A percentile compares a stretch with the other conserved stretches of the same genome.
Conservation (phyloP, 2,888 invertebrate species). For the Liopterus haemorrhoidalis region DNA sequence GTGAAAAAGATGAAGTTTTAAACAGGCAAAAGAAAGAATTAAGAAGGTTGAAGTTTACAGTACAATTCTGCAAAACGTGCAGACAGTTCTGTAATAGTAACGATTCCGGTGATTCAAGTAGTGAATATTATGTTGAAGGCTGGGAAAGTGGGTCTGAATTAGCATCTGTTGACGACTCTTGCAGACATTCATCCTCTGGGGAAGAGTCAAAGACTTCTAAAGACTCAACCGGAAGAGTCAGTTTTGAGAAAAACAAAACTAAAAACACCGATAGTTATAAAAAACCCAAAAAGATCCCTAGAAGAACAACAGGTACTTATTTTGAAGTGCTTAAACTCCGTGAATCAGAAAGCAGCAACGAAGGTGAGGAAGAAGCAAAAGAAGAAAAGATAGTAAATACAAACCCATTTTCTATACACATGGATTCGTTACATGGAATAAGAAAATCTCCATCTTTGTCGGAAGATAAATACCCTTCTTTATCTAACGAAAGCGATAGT, state of each 20-base stretch:
- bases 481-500: conserved; percentile 16
- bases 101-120: conserved; percentile 44
- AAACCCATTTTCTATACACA: conserved; percentile 48
- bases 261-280: conserved; percentile 35
- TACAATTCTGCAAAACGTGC: conserved; percentile 46
- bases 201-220: conserved; percentile 32
- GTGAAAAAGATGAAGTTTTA: conserved; percentile 67
- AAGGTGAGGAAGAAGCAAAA: conserved; percentile 47
- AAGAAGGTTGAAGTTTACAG: conserved; percentile 54
- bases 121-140: conserved; percentile 43
- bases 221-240: conserved; percentile 30
- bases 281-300: conserved; percentile 38
- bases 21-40: conserved; percentile 65
- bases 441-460: conserved; percentile 37
- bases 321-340: conserved; percentile 44
- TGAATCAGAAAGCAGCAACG: conserved; percentile 47
- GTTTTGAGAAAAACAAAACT: conserved; percentile 39
- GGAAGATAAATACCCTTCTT: conserved; percentile 3
- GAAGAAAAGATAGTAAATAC: conserved; percentile 53
- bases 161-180: conserved; percentile 38
- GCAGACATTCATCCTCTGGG: conserved; percentile 31
- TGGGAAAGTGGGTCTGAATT: conserved; percentile 45
- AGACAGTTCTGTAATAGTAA: conserved; percentile 40
- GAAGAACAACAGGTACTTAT: conserved; percentile 43
- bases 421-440: conserved; percentile 54